phyloP scores from a whole-genome alignment of 2,797 vertebrate genomes.

The Capromys pilorides region DNA sequence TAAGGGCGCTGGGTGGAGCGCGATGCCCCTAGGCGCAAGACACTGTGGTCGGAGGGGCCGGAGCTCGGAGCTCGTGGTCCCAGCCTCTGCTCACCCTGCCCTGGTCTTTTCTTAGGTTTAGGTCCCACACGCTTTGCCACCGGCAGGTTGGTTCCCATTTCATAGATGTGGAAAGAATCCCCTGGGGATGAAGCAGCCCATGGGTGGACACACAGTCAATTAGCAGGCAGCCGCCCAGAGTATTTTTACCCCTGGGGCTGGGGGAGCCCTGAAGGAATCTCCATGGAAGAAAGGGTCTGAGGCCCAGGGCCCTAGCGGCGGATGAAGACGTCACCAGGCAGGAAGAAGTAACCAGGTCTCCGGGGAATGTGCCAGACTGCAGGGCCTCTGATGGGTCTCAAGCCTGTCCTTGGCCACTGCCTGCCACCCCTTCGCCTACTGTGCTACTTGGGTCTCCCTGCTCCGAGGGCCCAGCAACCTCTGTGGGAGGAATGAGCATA shows the following conservation, averaged over 20 bases:
- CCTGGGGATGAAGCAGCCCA: neutral
- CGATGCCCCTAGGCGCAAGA: conserved; percentile 84
- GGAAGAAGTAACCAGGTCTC: neutral
- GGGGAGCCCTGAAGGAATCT: neutral
- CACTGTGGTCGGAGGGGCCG: conserved; percentile 87
- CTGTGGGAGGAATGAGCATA: neutral
- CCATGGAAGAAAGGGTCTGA: neutral
- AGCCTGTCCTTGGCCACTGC: neutral
- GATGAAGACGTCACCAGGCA: neutral
- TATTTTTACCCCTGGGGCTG: neutral
- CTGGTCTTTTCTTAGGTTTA: neutral
- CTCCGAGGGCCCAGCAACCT: neutral
- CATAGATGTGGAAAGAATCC: neutral
- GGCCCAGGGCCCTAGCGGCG: neutral
- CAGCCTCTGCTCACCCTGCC: conserved; percentile 18
- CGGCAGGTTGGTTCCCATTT: neutral
- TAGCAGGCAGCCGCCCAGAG: neutral
- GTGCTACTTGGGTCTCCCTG: neutral
- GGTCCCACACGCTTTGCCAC: neutral
- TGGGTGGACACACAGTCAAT: neutral
- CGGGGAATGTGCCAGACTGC: neutral
- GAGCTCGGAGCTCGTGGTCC: rapidly evolving
- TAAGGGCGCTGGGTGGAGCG: conserved; percentile 71
- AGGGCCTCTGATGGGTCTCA: neutral
- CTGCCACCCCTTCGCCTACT: neutral